Evolutionary conservation across 2,113 vertebrate species (phyloP).

Genomic region (Podocnemis expansa): DNA sequence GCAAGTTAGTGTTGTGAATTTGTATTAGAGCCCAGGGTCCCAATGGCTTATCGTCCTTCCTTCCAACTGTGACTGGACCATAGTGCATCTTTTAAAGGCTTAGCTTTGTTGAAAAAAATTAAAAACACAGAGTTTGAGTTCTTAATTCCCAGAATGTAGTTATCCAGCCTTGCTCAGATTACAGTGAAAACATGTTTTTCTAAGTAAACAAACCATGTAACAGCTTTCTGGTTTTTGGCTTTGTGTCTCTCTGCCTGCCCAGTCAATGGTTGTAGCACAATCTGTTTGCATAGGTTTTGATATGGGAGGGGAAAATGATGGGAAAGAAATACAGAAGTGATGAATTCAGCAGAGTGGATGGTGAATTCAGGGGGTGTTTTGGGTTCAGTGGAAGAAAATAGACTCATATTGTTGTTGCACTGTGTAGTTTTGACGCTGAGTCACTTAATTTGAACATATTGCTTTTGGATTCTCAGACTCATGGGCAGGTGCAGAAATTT

Average conservation of each 20-base stretch:
- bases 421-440: too few relatives aligned
- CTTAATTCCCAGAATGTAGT: slow-evolving; percentile 57
- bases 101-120: slow-evolving; percentile 42
- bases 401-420: neutral
- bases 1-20: slow-evolving; percentile 58
- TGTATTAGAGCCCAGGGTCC: slow-evolving; percentile 33
- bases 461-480: neutral
- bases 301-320: neutral
- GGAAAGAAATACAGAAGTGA: slow-evolving; percentile 6
- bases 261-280: neutral
- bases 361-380: neutral
- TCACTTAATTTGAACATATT: neutral
- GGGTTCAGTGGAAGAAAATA: neutral
- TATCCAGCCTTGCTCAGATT: slow-evolving; percentile 57
- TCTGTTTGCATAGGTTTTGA: slow-evolving; percentile 12
- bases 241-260: slow-evolving; percentile 12
- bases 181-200: slow-evolving; percentile 55
- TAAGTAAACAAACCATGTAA: slow-evolving; percentile 46
- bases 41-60: neutral
- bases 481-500: too few relatives aligned
- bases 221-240: slow-evolving; percentile 13
- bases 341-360: neutral
- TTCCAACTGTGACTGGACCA: slow-evolving; percentile 47
- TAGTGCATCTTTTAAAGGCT: slow-evolving; percentile 51
- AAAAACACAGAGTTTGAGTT: slow-evolving; percentile 36